These are phyloP conservation scores for Ochotona princeps DNA, from an alignment of 2,113 vertebrate species.

Conservation along the genomic window DNA sequence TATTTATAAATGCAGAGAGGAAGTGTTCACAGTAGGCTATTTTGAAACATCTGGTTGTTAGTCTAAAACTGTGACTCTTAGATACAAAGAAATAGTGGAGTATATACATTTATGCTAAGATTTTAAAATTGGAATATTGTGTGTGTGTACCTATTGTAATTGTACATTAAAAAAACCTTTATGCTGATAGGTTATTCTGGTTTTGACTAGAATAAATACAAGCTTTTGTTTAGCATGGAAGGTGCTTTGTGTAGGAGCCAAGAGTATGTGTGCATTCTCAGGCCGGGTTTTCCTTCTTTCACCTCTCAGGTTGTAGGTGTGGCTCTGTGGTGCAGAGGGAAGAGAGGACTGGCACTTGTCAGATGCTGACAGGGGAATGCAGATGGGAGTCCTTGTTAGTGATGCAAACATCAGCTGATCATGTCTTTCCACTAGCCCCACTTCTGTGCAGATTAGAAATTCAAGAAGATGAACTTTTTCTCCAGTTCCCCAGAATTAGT, in stretches of 20 bases:
- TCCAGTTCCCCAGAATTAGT: conserved; percentile 5
- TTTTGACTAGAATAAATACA: conserved; percentile 8
- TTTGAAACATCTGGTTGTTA: conserved; percentile 77
- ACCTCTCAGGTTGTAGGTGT: background rate
- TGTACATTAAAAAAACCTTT: conserved; percentile 1
- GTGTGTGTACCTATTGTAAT: background rate
- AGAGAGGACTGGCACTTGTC: background rate
- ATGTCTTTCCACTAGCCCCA: background rate
- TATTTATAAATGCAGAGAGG: conserved; percentile 81
- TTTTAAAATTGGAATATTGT: background rate
- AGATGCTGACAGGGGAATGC: background rate
- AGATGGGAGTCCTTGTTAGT: background rate
- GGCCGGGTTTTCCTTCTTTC: background rate
- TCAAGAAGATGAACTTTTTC: background rate
- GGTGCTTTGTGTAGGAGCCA: background rate
- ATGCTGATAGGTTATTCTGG: background rate
- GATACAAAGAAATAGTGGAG: conserved; percentile 44
- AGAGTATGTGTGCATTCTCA: background rate
- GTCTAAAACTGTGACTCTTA: conserved; percentile 66
- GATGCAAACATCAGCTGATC: background rate
- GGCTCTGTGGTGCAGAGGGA: background rate
- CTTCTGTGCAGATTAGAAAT: background rate
- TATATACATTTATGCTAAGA: conserved; percentile 24
- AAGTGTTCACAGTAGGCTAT: conserved; percentile 72
- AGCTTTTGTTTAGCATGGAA: background rate